Evolutionary conservation across 2,888 invertebrate genomes (phyloP), one percentile per base, ranked within the genome.

Genomic region (Agonopterix alstromeriana): DNA sequence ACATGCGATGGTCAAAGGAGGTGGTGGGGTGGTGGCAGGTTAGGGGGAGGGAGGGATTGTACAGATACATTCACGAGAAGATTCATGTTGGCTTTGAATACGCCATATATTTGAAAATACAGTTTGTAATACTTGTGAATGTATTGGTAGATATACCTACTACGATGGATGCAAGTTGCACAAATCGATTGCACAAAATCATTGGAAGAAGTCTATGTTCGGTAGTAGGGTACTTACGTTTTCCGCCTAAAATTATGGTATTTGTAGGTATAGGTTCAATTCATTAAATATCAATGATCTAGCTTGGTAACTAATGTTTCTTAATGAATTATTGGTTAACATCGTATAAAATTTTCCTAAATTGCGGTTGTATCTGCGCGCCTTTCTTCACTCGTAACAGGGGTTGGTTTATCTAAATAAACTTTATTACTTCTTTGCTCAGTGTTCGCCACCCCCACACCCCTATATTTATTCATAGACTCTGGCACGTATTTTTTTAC

Each of bases 391-490:
- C 41, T 10, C 3, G 27, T 27, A 27, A 8, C 17, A 8, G 9
- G n/a, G 42, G 10, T 9, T 43, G 10, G n/a, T 43, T 9, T 43
- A 27, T 35, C 12, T 35, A n/a, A 3, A 10, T 36, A 17, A 10
- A 47, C 10, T 47, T 47, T 47, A 47, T 47, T 43, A 43, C 46
- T 41, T 44, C 35, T 36, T 17, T 36, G 17, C 35, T 50, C 48
- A 11, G 38, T 9, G 45, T 53, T 51, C 7, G 46, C 48, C 8
- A 12, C 48, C 38, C 43, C 41, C 14, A n/a, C 10, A 44, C 54
- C 50, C 51, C 50, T 45, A 69, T 76, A 81, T 79, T 73, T 81
- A 82, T 82, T 82, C 82, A 82, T 78, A 73, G 79, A 65, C 59
- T 55, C 54, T 3, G 27, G 65, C 57, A 67, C 69, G 73, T 80